These are phyloP conservation scores for Ceratina japonica DNA, from an alignment of 1,140 invertebrate genomes.

Conservation along the genomic window DNA sequence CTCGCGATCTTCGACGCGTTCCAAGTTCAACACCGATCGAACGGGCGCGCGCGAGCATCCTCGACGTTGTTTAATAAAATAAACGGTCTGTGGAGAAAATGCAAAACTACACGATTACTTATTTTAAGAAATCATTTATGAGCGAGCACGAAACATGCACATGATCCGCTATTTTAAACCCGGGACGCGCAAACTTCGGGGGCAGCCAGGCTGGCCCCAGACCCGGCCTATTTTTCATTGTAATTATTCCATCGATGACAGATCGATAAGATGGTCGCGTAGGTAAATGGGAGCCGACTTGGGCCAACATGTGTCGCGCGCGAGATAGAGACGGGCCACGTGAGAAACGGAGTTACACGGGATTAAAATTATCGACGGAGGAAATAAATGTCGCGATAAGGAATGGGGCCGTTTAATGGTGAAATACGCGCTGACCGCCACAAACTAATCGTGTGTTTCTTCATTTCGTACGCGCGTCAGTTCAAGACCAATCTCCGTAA, in stretches of 20 bases:
- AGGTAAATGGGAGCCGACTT: no score
- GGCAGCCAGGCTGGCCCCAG: background rate
- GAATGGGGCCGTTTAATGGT: no score
- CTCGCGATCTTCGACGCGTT: background rate
- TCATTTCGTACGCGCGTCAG: background rate
- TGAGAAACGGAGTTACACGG: no score
- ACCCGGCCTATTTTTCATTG: background rate
- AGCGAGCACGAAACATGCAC: background rate
- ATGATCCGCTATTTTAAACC: slow-evolving; percentile 27
- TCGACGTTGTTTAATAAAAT: background rate
- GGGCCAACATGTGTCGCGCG: no score
- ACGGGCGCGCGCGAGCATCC: no score
- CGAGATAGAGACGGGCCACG: no score
- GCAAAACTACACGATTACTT: slow-evolving; percentile 22
- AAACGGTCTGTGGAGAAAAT: background rate
- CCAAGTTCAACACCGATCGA: background rate
- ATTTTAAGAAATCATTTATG: slow-evolving; percentile 33
- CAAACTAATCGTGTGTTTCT: no score
- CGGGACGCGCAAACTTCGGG: background rate
- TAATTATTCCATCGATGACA: no score
- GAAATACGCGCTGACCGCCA: no score
- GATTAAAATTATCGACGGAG: slow-evolving; percentile 18
- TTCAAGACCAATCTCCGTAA: slow-evolving; percentile 32
- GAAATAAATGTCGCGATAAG: background rate
- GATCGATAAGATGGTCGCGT: no score